Percentiles rank a stretch among this genome's conserved stretches.
phyloP scores from a whole-genome alignment of 2,888 invertebrate species.

The Papilio demoleus region DNA sequence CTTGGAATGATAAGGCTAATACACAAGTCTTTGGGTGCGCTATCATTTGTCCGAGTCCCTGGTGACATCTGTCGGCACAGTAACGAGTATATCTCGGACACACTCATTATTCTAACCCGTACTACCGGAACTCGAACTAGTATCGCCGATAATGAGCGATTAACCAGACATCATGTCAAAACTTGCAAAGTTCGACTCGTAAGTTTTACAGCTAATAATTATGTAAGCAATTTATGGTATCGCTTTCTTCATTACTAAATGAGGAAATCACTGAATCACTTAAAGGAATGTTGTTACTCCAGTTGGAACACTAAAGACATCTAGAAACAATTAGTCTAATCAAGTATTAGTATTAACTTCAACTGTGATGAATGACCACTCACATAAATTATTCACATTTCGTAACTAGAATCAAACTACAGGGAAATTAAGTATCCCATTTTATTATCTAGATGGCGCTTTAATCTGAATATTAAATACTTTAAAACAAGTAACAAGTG shows the following conservation, averaged over 20 bases:
- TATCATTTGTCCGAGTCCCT: conserved; percentile 70
- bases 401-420: neutral
- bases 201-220: too few species aligned
- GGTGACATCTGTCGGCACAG: conserved; percentile 69
- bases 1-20: conserved; percentile 42
- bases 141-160: conserved; percentile 41
- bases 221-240: conserved; percentile 28
- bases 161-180: conserved; percentile 14
- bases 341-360: neutral
- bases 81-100: conserved; percentile 70
- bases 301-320: neutral
- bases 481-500: conserved; percentile 14
- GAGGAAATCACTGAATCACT: conserved; percentile 17
- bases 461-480: conserved; percentile 11
- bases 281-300: conserved; percentile 13
- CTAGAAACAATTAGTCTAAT: neutral
- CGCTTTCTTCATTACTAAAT: conserved; percentile 35
- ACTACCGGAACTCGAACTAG: conserved; percentile 59
- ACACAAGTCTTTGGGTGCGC: conserved; percentile 54
- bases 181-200: conserved; percentile 10
- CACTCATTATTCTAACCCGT: conserved; percentile 67
- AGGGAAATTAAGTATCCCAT: neutral
- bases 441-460: neutral
- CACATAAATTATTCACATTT: neutral
- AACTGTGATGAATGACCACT: neutral